Percentiles rank a stretch among this genome's conserved stretches.
Conservation (phyloP, 2,888 invertebrate genomes). For the Geotrupes spiniger region DNA sequence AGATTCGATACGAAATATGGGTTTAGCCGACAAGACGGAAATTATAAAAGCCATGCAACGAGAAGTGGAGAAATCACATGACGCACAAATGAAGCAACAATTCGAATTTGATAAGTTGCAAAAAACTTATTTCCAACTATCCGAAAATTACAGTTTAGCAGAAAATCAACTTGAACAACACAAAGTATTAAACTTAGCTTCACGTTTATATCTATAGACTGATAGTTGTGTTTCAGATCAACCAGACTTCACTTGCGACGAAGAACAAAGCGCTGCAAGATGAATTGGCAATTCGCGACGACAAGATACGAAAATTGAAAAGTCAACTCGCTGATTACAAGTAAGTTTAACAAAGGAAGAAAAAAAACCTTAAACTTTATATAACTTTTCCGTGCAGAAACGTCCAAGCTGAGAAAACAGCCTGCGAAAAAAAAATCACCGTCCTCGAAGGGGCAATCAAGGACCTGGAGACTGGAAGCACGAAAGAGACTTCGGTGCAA, state of each 20-base stretch:
- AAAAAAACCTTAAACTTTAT: not conserved
- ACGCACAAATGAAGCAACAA: conserved; percentile 19
- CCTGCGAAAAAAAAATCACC: conserved; percentile 16
- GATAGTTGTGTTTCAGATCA: conserved; percentile 6
- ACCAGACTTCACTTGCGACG: conserved; percentile 12
- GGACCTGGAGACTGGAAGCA: conserved; percentile 17
- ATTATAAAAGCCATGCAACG: conserved; percentile 29
- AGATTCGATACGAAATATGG: conserved; percentile 19
- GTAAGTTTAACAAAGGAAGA: too few relatives aligned
- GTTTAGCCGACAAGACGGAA: conserved; percentile 28
- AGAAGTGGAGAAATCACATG: conserved; percentile 27
- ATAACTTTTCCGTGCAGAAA: conserved; percentile 8
- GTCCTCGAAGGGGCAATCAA: conserved; percentile 12
- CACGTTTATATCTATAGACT: not conserved
- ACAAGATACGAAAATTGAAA: conserved; percentile 17
- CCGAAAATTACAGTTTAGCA: conserved; percentile 10
- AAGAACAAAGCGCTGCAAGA: conserved; percentile 11
- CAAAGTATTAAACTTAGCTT: conserved; percentile 10
- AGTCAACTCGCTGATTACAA: conserved; percentile 16
- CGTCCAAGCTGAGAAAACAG: conserved; percentile 7
- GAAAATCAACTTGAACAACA: conserved; percentile 14
- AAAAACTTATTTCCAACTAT: conserved; percentile 20
- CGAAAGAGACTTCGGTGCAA: conserved; percentile 20
- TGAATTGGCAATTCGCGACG: conserved; percentile 10
- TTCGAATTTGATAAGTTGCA: conserved; percentile 22